Evolutionary conservation across 2,797 vertebrate genomes (phyloP).

Genomic region (Arctocebus calabarensis): DNA sequence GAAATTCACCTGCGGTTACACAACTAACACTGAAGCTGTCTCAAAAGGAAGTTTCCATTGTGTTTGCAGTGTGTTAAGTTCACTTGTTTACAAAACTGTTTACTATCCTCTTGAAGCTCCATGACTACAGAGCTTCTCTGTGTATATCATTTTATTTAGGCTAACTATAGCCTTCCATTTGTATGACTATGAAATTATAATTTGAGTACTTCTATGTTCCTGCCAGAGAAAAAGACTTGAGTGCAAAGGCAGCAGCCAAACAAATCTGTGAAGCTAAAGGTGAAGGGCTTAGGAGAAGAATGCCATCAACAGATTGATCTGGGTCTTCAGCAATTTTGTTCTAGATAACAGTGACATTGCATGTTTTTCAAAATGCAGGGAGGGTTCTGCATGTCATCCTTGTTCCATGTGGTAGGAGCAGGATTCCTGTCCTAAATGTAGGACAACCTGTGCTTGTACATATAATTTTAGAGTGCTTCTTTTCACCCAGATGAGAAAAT

Average conservation of each 20-base stretch:
- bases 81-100: slow-evolving; percentile 2
- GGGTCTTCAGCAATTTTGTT: background rate
- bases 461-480: background rate
- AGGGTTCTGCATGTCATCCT: background rate
- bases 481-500: background rate
- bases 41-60: background rate
- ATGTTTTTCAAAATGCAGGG: background rate
- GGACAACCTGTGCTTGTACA: background rate
- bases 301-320: background rate
- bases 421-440: background rate
- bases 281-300: background rate
- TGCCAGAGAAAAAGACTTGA: background rate
- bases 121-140: background rate
- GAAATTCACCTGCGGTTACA: background rate
- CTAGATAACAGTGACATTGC: background rate
- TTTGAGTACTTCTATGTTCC: background rate
- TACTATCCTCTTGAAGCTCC: background rate
- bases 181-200: background rate
- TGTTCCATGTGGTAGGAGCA: background rate
- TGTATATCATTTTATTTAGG: background rate
- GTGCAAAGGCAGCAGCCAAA: background rate
- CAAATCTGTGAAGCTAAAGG: background rate
- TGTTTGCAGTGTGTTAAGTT: slow-evolving; percentile 20
- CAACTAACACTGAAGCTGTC: background rate
- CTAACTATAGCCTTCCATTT: background rate